Evolutionary conservation across 2,113 vertebrate species (phyloP).

Genomic region (Sturnus vulgaris): DNA sequence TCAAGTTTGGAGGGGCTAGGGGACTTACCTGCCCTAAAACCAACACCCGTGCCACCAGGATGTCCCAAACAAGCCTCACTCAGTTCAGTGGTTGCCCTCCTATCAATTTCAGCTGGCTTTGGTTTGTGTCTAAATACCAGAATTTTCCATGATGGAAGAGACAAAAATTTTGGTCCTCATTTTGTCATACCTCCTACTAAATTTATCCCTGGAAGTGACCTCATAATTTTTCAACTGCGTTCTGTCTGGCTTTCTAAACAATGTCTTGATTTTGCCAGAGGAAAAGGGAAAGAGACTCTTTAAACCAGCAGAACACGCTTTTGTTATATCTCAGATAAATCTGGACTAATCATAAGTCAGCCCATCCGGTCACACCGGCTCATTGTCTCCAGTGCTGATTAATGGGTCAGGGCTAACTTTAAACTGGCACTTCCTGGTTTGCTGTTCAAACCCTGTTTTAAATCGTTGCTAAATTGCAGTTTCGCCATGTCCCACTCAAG

Average conservation of each 20-base stretch:
- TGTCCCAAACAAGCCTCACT: not conserved
- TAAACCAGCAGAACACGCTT: conserved; percentile 59
- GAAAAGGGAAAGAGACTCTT: conserved; percentile 73
- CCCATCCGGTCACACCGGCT: conserved; percentile 65
- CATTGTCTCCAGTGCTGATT: conserved; percentile 72
- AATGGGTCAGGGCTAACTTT: conserved; percentile 72
- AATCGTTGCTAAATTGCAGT: not conserved
- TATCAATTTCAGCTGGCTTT: not conserved
- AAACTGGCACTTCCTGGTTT: conserved; percentile 67
- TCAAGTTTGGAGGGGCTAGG: not conserved
- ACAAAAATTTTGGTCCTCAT: not conserved
- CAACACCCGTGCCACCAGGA: fast-evolving
- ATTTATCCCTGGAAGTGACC: conserved; percentile 64
- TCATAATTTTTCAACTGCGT: conserved; percentile 49
- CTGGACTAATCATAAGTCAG: conserved; percentile 65
- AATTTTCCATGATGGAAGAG: not conserved
- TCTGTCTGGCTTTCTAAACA: conserved; percentile 68
- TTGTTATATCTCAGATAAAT: conserved; percentile 72
- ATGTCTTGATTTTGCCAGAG: conserved; percentile 63
- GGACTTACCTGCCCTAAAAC: not conserved
- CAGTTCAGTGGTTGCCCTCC: not conserved
- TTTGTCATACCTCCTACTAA: not conserved
- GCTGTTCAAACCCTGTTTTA: conserved; percentile 5
- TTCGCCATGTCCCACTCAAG: not conserved
- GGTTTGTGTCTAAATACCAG: not conserved